A percentile compares a stretch with the other conserved stretches of the same genome.
phyloP scores from a whole-genome alignment of 2,113 vertebrate species.

The Martes martes region DNA sequence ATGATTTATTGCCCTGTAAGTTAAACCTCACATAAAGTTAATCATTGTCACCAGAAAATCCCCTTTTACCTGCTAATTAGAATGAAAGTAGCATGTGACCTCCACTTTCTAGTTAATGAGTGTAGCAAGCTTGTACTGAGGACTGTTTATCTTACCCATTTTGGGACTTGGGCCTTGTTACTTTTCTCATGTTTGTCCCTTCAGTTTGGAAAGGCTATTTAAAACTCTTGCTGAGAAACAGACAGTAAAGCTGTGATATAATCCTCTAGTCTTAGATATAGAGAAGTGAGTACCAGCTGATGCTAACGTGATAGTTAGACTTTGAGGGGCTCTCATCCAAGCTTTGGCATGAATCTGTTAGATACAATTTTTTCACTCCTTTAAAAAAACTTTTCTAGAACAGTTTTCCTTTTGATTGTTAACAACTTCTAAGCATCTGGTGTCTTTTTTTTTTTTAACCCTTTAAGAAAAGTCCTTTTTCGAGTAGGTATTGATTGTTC shows the following conservation, averaged over 20 bases:
- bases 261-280: background rate
- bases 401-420: conserved; percentile 10
- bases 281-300: background rate
- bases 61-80: conserved; percentile 25
- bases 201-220: background rate
- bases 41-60: conserved; percentile 28
- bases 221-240: background rate
- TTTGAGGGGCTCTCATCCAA: background rate
- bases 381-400: background rate
- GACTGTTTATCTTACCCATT: background rate
- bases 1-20: conserved; percentile 19
- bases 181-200: conserved; percentile 14
- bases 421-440: conserved; percentile 23
- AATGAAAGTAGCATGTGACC: conserved; percentile 13
- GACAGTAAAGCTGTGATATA: background rate
- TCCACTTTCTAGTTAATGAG: background rate
- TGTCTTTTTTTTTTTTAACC: background rate
- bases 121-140: background rate
- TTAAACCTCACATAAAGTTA: background rate
- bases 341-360: conserved; percentile 23
- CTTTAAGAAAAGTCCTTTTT: conserved; percentile 25
- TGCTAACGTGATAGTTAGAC: background rate
- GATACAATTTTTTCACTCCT: conserved; percentile 40
- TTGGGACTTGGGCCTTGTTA: background rate
- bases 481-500: conserved; percentile 17